Percentiles rank a stretch among this genome's conserved stretches.
phyloP scores from a whole-genome alignment of 2,888 invertebrate genomes.

The Maniola hyperantus region DNA sequence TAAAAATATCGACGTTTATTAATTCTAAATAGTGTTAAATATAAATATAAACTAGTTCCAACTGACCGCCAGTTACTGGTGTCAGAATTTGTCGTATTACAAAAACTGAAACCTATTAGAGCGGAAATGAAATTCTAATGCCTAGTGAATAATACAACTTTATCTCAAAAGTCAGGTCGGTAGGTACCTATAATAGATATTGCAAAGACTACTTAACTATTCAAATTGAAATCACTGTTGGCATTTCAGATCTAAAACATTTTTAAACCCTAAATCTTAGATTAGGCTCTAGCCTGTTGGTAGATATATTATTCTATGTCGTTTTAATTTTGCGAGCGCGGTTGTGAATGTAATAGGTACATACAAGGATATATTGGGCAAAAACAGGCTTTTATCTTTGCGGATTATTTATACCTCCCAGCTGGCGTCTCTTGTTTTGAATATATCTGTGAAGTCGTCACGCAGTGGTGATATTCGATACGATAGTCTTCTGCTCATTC shows the following conservation, averaged over 20 bases:
- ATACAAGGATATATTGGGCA: no score
- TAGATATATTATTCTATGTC: no score
- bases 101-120: constrained; percentile 17
- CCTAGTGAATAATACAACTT: constrained; percentile 1
- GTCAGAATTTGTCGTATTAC: constrained; percentile 21
- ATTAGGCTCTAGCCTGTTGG: no score
- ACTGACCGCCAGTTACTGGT: constrained; percentile 5
- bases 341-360: no score
- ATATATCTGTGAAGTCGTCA: constrained; percentile 6
- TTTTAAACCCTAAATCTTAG: no score
- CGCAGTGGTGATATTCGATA: constrained; percentile 1
- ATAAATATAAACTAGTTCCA: background rate
- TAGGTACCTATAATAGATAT: background rate
- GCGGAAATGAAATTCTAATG: constrained; percentile 19
- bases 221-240: background rate
- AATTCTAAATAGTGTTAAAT: no score
- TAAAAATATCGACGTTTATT: no score
- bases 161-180: no score
- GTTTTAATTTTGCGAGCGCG: no score
- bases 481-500: background rate
- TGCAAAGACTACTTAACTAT: background rate
- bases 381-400: no score
- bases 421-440: constrained; percentile 2
- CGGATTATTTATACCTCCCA: background rate
- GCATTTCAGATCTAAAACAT: no score